These are phyloP conservation scores for Eira barbara DNA, from an alignment of 2,113 vertebrate species.

Conservation along the genomic window DNA sequence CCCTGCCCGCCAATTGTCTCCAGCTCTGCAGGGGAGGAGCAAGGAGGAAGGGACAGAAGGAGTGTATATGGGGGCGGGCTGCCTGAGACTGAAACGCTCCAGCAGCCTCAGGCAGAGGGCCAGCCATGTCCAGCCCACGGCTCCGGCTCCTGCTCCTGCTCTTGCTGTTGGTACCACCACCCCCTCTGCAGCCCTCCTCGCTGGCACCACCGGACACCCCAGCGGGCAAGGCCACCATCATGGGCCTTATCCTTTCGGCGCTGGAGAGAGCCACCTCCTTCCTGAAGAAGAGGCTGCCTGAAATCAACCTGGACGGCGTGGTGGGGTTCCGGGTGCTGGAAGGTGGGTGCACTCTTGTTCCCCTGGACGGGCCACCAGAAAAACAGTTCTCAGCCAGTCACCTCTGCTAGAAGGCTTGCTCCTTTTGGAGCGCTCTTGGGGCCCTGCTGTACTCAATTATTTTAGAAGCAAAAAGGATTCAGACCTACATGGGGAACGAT, in stretches of 20 bases:
- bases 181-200: background rate
- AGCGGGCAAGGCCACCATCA: constrained; percentile 44
- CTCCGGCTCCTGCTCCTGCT: background rate
- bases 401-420: background rate
- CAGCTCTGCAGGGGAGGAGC: background rate
- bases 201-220: background rate
- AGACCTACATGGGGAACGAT: background rate
- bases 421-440: background rate
- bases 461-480: background rate
- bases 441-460: background rate
- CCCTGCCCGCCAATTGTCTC: background rate
- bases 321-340: constrained; percentile 87
- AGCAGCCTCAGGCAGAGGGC: background rate
- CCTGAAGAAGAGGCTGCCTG: constrained; percentile 82
- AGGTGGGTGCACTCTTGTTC: constrained; percentile 73
- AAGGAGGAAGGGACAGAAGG: background rate
- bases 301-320: constrained; percentile 88
- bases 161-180: background rate
- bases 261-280: constrained; percentile 84
- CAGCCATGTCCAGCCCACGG: background rate
- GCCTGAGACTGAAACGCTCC: background rate
- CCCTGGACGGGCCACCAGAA: background rate
- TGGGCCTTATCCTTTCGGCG: constrained; percentile 81
- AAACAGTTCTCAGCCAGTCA: background rate
- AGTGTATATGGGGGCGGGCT: background rate